phyloP scores from a whole-genome alignment of 1,140 invertebrate genomes.

The Armadillidium nasatum region DNA sequence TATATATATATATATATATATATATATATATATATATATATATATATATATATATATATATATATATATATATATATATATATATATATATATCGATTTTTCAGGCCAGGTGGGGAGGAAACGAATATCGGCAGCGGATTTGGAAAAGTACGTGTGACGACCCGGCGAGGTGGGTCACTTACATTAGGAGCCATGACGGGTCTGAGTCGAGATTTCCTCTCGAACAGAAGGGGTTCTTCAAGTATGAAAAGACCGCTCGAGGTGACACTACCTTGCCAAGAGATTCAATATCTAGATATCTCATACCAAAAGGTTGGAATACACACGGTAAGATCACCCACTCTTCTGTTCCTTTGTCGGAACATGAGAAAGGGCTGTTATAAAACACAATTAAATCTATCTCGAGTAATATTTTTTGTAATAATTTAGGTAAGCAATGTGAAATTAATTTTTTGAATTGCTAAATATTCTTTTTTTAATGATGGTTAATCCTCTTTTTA shows the following conservation, averaged over 20 bases:
- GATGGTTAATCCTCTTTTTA: too few species aligned
- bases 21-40: slow-evolving; percentile 16
- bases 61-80: slow-evolving; percentile 18
- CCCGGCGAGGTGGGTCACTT: not conserved
- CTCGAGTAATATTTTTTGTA: too few species aligned
- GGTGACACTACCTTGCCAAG: slow-evolving; percentile 40
- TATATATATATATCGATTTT: not conserved
- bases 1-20: slow-evolving; percentile 1
- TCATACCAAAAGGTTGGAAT: slow-evolving; percentile 43
- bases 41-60: slow-evolving; percentile 16
- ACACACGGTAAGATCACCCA: slow-evolving; percentile 27
- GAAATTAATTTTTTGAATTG: too few species aligned
- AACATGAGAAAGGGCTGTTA: not conserved
- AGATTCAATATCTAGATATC: slow-evolving; percentile 44
- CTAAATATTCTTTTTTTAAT: too few species aligned
- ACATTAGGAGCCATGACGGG: not conserved
- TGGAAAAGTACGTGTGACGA: not conserved
- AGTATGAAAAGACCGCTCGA: slow-evolving; percentile 39
- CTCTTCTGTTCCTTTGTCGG: not conserved
- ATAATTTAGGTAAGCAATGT: too few species aligned
- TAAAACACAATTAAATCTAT: too few species aligned
- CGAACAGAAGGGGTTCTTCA: not conserved
- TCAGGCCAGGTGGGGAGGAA: not conserved
- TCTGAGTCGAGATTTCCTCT: not conserved
- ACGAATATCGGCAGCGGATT: not conserved